These are phyloP conservation scores for Philotrypesis tridentata DNA, from an alignment of 1,140 invertebrate genomes.

Conservation along the genomic window DNA sequence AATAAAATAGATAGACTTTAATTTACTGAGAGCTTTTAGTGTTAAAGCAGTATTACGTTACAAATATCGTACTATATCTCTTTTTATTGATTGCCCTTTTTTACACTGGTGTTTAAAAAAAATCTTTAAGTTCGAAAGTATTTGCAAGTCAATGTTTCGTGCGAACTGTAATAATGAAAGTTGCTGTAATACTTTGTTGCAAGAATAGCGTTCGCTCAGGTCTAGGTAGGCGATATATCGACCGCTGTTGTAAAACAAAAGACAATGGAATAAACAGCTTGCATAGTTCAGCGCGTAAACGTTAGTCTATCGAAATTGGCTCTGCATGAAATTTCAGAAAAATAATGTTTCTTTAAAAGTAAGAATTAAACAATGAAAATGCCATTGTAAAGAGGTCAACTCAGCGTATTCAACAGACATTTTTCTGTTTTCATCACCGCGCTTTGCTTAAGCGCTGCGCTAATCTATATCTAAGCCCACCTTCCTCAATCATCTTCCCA, in stretches of 20 bases:
- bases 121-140: too few species aligned
- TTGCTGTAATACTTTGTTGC: neutral
- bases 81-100: constrained; percentile 11
- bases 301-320: neutral
- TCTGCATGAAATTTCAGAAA: neutral
- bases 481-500: constrained; percentile 43
- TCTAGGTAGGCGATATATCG: neutral
- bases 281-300: neutral
- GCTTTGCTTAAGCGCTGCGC: constrained; percentile 31
- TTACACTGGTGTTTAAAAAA: constrained; percentile 17
- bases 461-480: constrained; percentile 28
- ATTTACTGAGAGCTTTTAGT: constrained; percentile 13
- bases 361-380: neutral
- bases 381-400: constrained; percentile 4
- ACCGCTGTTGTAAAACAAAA: neutral
- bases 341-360: neutral
- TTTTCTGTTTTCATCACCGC: neutral
- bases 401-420: neutral
- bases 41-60: neutral
- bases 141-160: neutral
- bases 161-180: too few species aligned
- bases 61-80: constrained; percentile 23
- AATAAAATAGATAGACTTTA: neutral
- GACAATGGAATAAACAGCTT: neutral
- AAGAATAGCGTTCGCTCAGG: neutral